These are phyloP conservation scores for Anseranas semipalmata DNA, from an alignment of 2,113 vertebrate species.

Conservation along the genomic window DNA sequence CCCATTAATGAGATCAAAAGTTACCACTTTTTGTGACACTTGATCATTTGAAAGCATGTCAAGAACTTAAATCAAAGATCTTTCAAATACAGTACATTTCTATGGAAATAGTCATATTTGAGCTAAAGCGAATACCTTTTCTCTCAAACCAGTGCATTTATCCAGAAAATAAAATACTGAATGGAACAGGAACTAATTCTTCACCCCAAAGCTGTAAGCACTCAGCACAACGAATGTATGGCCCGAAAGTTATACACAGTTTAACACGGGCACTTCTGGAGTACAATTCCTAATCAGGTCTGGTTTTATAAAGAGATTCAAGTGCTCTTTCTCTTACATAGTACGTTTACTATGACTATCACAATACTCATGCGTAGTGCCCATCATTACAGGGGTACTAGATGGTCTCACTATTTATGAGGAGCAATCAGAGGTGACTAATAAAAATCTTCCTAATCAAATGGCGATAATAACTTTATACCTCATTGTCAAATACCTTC, in stretches of 20 bases:
- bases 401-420: not conserved
- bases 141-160: not conserved
- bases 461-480: not conserved
- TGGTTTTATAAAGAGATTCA: not conserved
- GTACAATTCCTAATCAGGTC: not conserved
- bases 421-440: not conserved
- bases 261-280: not conserved
- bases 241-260: not conserved
- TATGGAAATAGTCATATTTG: constrained; percentile 14
- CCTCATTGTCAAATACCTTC: not conserved
- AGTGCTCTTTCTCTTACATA: not conserved
- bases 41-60: constrained; percentile 50
- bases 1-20: constrained; percentile 49
- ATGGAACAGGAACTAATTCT: not conserved
- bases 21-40: constrained; percentile 57
- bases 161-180: constrained; percentile 19
- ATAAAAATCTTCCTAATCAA: not conserved
- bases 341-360: not conserved
- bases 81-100: constrained; percentile 26
- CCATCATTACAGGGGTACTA: not conserved
- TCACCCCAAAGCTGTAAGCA: not conserved
- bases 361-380: not conserved
- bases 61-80: constrained; percentile 51
- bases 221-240: not conserved
- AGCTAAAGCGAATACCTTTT: constrained; percentile 16